Conservation (phyloP, 1,140 invertebrate genomes). For the Meloidogyne hapla region DNA sequence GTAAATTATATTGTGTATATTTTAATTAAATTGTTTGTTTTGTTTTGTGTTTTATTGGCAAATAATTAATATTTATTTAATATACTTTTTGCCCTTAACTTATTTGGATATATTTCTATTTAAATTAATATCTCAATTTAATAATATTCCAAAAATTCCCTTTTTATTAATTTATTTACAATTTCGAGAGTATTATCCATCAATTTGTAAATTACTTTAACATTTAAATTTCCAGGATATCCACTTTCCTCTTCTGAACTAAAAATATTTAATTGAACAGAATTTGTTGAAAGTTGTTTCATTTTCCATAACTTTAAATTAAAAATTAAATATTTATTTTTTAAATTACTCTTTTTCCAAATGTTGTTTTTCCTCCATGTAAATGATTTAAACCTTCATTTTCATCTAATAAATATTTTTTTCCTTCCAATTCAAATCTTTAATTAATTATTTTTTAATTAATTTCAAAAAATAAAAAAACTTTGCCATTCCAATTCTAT, state of each 20-base stretch:
- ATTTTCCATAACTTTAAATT: constrained; percentile 18
- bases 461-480: neutral
- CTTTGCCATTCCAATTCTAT: constrained; percentile 19
- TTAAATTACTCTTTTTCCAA: constrained; percentile 23
- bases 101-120: neutral
- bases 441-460: neutral
- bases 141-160: neutral
- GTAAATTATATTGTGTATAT: no score
- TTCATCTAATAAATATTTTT: constrained; percentile 9
- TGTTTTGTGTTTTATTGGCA: no score
- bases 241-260: constrained; percentile 18
- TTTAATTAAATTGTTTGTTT: no score
- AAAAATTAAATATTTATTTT: constrained; percentile 2
- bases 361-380: constrained; percentile 23
- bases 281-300: neutral
- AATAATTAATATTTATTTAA: no score
- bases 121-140: neutral
- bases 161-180: neutral
- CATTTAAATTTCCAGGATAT: constrained; percentile 20
- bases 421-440: constrained; percentile 15
- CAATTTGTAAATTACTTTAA: constrained; percentile 17
- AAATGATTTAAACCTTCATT: constrained; percentile 27
- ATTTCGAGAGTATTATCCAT: constrained; percentile 12
- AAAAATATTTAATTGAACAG: neutral
- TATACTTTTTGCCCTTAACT: no score